A percentile compares a stretch with the other conserved stretches of the same genome.
Conservation (phyloP, 2,113 vertebrate genomes). For the Alosa alosa region DNA sequence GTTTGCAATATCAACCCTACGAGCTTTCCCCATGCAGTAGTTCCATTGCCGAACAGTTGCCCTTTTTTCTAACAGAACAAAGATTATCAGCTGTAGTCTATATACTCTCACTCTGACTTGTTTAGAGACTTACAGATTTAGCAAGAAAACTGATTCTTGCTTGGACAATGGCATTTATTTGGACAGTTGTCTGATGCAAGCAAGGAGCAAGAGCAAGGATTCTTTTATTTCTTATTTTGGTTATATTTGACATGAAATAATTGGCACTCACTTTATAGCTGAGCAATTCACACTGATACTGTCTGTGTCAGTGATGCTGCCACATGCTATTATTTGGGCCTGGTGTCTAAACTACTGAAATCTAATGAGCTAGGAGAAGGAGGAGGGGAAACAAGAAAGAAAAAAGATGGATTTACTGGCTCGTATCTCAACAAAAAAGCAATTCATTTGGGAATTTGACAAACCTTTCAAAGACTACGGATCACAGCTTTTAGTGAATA, state of each 20-base stretch:
- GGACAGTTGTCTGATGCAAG: slow-evolving; percentile 6
- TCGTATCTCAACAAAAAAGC: not conserved
- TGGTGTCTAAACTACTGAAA: not conserved
- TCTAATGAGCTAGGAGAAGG: not conserved
- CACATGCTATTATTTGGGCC: slow-evolving; percentile 12
- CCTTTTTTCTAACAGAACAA: not conserved
- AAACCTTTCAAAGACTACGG: not conserved
- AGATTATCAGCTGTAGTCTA: slow-evolving; percentile 1
- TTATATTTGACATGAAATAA: slow-evolving; percentile 17
- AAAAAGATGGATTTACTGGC: not conserved
- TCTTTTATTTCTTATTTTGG: slow-evolving; percentile 6
- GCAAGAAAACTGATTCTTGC: not conserved
- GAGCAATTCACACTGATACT: not conserved
- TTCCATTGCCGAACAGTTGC: not conserved
- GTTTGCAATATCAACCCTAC: not conserved
- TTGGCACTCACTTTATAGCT: not conserved
- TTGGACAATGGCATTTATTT: slow-evolving; percentile 5
- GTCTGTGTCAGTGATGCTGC: not conserved
- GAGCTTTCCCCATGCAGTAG: not conserved
- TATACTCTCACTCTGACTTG: not conserved
- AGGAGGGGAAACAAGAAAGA: not conserved
- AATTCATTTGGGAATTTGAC: slow-evolving; percentile 10
- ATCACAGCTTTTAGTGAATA: not conserved
- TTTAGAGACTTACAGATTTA: slow-evolving; percentile 15
- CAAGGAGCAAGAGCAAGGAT: slow-evolving; percentile 11